phyloP scores from a whole-genome alignment of 2,113 vertebrate genomes.

The Pseudonaja textilis region DNA sequence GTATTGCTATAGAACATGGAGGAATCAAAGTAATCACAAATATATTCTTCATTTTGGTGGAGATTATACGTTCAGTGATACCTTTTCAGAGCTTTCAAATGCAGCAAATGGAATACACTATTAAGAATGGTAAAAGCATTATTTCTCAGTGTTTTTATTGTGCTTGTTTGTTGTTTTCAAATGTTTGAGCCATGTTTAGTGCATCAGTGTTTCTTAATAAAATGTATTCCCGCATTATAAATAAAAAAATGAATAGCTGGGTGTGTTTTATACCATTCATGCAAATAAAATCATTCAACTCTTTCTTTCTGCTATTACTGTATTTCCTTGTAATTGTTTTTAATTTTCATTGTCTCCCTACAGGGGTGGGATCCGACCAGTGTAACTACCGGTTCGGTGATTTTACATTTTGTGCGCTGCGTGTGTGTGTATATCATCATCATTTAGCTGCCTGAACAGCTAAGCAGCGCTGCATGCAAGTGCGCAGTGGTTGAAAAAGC shows the following conservation, averaged over 20 bases:
- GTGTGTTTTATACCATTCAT: neutral
- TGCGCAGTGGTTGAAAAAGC: too few relatives aligned
- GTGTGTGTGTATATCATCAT: too few relatives aligned
- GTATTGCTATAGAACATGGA: neutral
- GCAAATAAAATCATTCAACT: neutral
- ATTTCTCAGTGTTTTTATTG: neutral
- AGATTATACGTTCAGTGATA: neutral
- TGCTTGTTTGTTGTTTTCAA: neutral
- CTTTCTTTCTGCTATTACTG: neutral
- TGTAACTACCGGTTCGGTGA: too few relatives aligned
- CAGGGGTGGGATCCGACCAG: too few relatives aligned
- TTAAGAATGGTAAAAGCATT: neutral
- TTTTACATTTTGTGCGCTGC: too few relatives aligned
- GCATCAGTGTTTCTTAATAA: neutral
- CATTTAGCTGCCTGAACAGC: too few relatives aligned
- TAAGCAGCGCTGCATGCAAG: too few relatives aligned
- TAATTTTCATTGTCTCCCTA: neutral
- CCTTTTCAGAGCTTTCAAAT: neutral
- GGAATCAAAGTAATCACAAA: neutral
- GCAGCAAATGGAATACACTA: neutral
- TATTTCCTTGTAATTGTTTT: neutral
- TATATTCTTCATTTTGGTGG: neutral
- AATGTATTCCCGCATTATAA: neutral
- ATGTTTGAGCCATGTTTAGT: neutral
- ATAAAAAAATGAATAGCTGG: neutral